Conservation (phyloP, 2,113 vertebrate species). For the Nestor notabilis region DNA sequence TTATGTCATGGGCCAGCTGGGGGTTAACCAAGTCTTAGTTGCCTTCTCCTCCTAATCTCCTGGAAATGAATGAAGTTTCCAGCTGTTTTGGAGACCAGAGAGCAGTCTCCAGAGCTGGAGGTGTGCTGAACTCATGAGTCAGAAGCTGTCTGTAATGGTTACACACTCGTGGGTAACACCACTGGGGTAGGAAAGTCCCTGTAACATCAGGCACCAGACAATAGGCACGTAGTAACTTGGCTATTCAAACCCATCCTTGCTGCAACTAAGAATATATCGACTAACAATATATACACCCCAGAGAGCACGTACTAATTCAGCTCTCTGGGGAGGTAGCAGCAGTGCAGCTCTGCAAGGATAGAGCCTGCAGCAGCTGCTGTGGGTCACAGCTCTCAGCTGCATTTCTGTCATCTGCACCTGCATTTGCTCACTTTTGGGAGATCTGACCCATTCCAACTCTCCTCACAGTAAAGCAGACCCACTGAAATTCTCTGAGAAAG, state of each 20-base stretch:
- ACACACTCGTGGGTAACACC: not conserved
- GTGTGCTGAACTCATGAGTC: constrained; percentile 15
- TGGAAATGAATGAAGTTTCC: constrained; percentile 12
- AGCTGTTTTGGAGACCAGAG: not conserved
- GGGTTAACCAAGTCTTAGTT: not conserved
- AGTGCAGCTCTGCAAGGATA: not conserved
- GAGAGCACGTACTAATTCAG: not conserved
- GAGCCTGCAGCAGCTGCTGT: not conserved
- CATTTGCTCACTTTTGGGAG: not conserved
- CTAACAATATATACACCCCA: no score
- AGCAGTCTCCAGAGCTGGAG: not conserved
- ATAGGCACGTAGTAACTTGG: not conserved
- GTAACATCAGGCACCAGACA: not conserved
- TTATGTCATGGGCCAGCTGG: not conserved
- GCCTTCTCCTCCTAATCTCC: not conserved
- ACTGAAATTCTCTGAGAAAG: not conserved
- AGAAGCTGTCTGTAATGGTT: not conserved
- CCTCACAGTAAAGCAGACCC: not conserved
- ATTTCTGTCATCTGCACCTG: not conserved
- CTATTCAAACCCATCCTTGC: not conserved
- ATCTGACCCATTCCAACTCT: not conserved
- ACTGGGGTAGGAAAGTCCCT: constrained; percentile 18
- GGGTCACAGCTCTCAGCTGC: not conserved
- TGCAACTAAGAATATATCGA: not conserved
- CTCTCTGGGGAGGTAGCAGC: not conserved